Percentiles rank a stretch among this genome's conserved stretches.
Conservation (phyloP, 2,113 vertebrate genomes). For the Amphilophus citrinellus region DNA sequence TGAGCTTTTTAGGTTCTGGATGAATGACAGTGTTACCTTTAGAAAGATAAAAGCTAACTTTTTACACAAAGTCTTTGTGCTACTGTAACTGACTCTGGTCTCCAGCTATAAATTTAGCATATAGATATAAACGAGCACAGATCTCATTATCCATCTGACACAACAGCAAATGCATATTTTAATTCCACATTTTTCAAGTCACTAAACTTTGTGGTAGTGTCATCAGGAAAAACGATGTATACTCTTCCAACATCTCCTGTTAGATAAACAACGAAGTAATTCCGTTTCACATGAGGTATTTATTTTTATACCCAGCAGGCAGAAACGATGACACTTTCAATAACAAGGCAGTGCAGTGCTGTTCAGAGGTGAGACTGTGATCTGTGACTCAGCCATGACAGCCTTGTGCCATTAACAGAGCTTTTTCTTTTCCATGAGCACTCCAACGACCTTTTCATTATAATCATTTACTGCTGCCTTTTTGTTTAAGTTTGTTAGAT, state of each 20-base stretch:
- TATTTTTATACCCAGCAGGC: constrained; percentile 44
- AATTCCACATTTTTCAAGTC: background rate
- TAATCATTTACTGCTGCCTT: background rate
- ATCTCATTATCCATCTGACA: background rate
- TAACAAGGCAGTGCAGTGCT: constrained; percentile 32
- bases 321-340: constrained; percentile 33
- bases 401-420: background rate
- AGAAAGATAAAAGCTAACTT: background rate
- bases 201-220: background rate
- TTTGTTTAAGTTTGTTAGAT: background rate
- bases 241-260: background rate
- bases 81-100: background rate
- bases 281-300: constrained; percentile 29
- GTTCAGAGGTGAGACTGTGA: constrained; percentile 26
- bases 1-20: background rate
- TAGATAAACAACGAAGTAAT: constrained; percentile 7
- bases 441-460: background rate
- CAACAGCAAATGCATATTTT: background rate
- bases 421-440: background rate
- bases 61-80: background rate
- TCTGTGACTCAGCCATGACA: constrained; percentile 52
- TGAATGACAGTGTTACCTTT: background rate
- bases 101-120: background rate
- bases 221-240: background rate
- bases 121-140: background rate